These are phyloP conservation scores for Trochalopteron elliotii DNA, from an alignment of 2,113 vertebrate genomes.

Conservation along the genomic window DNA sequence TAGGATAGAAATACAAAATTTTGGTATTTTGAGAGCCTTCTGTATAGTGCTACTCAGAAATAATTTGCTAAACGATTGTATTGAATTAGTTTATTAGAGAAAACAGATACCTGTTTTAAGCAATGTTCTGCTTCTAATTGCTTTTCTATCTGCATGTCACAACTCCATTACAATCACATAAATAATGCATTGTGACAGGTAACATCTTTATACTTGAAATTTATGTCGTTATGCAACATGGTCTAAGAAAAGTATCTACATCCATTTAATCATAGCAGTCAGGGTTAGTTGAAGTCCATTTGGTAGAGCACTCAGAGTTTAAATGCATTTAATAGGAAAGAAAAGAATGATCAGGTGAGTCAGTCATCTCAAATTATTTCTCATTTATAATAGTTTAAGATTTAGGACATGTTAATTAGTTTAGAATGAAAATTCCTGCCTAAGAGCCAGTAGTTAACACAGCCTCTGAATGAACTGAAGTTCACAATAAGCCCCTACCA, in stretches of 20 bases:
- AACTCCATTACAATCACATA: neutral
- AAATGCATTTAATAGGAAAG: neutral
- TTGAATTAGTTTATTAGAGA: neutral
- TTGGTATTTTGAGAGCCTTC: neutral
- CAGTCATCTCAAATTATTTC: constrained; percentile 24
- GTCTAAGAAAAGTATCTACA: neutral
- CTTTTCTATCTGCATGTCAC: neutral
- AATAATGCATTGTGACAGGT: neutral
- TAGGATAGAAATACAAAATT: neutral
- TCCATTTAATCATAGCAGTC: neutral
- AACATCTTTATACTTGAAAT: neutral
- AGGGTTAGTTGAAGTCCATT: neutral
- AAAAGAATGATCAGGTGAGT: constrained; percentile 12
- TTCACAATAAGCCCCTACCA: neutral
- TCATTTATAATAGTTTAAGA: neutral
- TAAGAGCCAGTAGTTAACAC: neutral
- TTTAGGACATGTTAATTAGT: constrained; percentile 7
- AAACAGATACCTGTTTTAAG: neutral
- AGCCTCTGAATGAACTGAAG: neutral
- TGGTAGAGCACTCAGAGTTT: neutral
- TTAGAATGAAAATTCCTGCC: constrained; percentile 20
- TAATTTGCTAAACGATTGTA: neutral
- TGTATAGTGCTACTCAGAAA: neutral
- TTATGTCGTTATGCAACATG: neutral
- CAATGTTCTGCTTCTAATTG: neutral